These are phyloP conservation scores for Eurystomus gularis DNA, from an alignment of 2,113 vertebrate species.

Conservation along the genomic window DNA sequence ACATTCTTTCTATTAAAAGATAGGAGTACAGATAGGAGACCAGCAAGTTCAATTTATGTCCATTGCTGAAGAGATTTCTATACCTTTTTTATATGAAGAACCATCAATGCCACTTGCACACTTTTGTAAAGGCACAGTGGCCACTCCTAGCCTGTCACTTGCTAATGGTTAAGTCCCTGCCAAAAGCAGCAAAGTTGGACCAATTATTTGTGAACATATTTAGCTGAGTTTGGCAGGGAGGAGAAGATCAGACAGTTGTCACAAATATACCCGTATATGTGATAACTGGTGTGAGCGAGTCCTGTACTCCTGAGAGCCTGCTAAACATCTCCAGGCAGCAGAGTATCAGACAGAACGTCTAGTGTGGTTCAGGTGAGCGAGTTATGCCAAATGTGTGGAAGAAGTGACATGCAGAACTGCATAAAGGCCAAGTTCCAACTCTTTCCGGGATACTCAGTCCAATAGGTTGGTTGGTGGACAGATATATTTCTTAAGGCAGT, in stretches of 20 bases:
- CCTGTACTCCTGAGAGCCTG: not conserved
- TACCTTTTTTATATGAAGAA: not conserved
- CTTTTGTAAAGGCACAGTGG: not conserved
- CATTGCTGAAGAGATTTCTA: not conserved
- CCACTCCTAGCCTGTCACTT: not conserved
- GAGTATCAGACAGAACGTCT: not conserved
- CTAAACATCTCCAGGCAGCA: not conserved
- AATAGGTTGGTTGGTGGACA: not conserved
- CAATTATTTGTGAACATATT: not conserved
- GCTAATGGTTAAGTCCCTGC: not conserved
- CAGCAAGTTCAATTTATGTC: not conserved
- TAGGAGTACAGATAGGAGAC: not conserved
- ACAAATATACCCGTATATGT: accelerated
- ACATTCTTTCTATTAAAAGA: not conserved
- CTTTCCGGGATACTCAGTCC: not conserved
- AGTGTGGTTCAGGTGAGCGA: not conserved
- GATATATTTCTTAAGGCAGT: not conserved
- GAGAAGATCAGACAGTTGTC: not conserved
- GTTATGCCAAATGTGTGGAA: not conserved
- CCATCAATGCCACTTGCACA: not conserved
- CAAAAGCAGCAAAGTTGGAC: not conserved
- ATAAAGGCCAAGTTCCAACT: not conserved
- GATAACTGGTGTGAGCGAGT: not conserved
- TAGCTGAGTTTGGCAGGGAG: not conserved
- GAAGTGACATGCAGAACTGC: not conserved